Evolutionary conservation across 2,888 invertebrate genomes (phyloP).

Genomic region (Prosopocoilus inquinatus): DNA sequence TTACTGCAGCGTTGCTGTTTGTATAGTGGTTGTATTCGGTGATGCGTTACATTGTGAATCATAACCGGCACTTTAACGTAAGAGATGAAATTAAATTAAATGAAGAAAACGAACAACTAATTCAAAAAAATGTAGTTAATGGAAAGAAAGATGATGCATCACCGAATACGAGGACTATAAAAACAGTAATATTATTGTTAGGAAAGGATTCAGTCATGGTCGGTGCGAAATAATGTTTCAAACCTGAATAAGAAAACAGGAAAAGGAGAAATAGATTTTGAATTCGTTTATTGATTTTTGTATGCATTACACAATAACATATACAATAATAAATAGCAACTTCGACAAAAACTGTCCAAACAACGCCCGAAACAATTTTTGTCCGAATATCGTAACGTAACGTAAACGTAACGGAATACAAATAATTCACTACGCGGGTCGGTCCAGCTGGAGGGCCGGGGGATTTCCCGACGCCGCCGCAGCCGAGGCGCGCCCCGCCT

Average conservation of each 20-base stretch:
- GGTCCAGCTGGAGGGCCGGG: background rate
- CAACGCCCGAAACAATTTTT: background rate
- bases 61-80: too few species aligned
- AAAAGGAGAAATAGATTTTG: conserved; percentile 7
- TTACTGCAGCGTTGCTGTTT: too few species aligned
- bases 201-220: too few species aligned
- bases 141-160: background rate
- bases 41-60: too few species aligned
- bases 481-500: too few species aligned
- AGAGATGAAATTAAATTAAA: too few species aligned
- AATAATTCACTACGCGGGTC: background rate
- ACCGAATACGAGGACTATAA: background rate
- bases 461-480: too few species aligned
- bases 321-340: conserved; percentile 14
- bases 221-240: too few species aligned
- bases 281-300: conserved; percentile 10
- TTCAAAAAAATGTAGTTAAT: too few species aligned
- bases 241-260: background rate
- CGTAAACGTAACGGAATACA: background rate
- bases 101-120: too few species aligned
- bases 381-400: background rate
- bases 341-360: conserved; percentile 2
- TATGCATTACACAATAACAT: conserved; percentile 23
- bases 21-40: too few species aligned
- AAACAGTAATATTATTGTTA: too few species aligned